These are phyloP conservation scores for Drosophila santomea DNA, from an alignment of 1,140 invertebrate genomes.

Conservation along the genomic window DNA sequence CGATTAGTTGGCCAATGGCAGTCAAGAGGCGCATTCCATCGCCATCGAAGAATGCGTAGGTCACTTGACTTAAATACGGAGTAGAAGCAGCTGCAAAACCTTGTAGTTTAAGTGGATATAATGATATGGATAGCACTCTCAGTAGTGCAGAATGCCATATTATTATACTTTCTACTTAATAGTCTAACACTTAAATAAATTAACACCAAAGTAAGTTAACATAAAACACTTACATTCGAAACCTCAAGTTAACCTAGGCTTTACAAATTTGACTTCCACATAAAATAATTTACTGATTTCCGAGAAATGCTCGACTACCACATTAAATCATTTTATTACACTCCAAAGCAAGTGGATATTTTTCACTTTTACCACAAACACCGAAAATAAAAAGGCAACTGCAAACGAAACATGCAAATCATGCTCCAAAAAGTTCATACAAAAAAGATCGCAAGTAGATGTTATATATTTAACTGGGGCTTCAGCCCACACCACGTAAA, in stretches of 20 bases:
- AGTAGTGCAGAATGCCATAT: too few species aligned
- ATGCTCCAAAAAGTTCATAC: slow-evolving; percentile 16
- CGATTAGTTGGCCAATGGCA: slow-evolving; percentile 74
- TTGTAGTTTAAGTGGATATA: slow-evolving; percentile 28
- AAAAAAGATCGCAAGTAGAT: slow-evolving; percentile 31
- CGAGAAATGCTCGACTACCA: slow-evolving; percentile 11
- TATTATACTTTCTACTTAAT: not conserved
- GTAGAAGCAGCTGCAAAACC: slow-evolving; percentile 2
- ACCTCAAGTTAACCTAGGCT: slow-evolving; percentile 5
- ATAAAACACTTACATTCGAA: not conserved
- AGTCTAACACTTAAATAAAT: not conserved
- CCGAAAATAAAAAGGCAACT: slow-evolving; percentile 2
- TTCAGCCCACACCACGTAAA: slow-evolving; percentile 68
- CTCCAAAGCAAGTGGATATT: slow-evolving; percentile 20
- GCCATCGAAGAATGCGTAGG: slow-evolving; percentile 35
- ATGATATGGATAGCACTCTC: slow-evolving; percentile 16
- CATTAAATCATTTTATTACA: slow-evolving; percentile 40
- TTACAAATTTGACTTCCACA: slow-evolving; percentile 10
- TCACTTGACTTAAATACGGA: slow-evolving; percentile 18
- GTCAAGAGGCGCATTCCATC: slow-evolving; percentile 39
- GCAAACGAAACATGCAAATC: slow-evolving; percentile 53
- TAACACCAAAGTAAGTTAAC: not conserved
- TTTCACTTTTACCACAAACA: slow-evolving; percentile 53
- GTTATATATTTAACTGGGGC: slow-evolving; percentile 68
- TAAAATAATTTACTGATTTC: slow-evolving; percentile 31